phyloP scores from a whole-genome alignment of 2,888 invertebrate species.

The Noctuana brunneofusca region DNA sequence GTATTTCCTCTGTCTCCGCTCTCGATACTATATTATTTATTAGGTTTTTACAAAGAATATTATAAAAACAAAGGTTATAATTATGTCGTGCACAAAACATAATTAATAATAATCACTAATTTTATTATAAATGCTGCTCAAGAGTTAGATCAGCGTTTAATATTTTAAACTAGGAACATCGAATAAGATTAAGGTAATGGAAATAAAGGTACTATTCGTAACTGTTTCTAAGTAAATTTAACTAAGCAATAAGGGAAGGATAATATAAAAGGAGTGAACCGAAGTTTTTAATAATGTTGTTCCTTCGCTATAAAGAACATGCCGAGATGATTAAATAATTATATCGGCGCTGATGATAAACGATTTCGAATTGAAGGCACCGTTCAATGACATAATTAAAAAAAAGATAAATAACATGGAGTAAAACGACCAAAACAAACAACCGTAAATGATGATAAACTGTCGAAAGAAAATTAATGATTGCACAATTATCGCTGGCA shows the following conservation, averaged over 20 bases:
- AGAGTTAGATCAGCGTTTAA: background rate
- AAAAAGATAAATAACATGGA: conserved; percentile 12
- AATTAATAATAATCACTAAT: background rate
- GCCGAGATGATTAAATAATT: background rate
- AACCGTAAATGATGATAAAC: conserved; percentile 32
- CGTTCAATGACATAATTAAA: background rate
- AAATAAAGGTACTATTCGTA: background rate
- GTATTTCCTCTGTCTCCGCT: no score
- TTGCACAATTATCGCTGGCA: conserved; percentile 29
- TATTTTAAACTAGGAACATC: no score
- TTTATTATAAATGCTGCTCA: background rate
- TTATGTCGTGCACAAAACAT: no score
- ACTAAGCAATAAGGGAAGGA: no score
- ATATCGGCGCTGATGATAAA: background rate
- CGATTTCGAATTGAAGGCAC: background rate
- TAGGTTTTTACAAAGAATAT: no score
- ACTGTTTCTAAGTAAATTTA: background rate
- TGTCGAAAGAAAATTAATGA: conserved; percentile 34
- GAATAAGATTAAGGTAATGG: no score
- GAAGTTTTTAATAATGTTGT: background rate
- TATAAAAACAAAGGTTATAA: no score
- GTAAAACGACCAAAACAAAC: conserved; percentile 22
- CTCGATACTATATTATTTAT: no score
- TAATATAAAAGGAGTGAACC: background rate
- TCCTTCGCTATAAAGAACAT: background rate